These are phyloP conservation scores for Chaetodon trifasciatus DNA, from an alignment of 2,797 vertebrate genomes.

Conservation along the genomic window DNA sequence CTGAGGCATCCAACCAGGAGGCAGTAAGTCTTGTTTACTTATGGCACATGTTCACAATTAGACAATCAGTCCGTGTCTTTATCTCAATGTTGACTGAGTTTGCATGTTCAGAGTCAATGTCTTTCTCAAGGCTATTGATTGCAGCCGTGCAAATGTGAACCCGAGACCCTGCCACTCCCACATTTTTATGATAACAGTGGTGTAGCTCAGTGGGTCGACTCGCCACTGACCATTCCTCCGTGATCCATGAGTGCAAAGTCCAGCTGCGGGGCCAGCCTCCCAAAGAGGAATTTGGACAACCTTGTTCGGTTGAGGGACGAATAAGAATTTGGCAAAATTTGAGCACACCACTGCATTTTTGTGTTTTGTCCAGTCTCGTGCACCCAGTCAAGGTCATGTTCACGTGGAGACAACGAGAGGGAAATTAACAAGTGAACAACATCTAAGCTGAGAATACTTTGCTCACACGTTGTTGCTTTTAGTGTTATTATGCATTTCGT, in stretches of 20 bases:
- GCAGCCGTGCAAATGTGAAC: neutral
- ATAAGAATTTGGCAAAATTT: neutral
- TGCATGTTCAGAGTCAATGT: neutral
- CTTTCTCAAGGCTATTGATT: constrained; percentile 1
- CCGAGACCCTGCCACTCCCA: neutral
- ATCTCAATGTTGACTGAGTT: neutral
- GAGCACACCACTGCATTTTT: neutral
- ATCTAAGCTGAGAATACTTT: neutral
- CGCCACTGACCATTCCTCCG: neutral
- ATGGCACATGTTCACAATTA: neutral
- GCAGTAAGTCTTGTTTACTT: too few species aligned
- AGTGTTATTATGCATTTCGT: neutral
- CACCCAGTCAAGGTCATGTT: neutral
- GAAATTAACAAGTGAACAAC: neutral
- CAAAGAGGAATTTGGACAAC: neutral
- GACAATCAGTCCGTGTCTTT: neutral
- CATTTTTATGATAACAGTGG: constrained; percentile 3
- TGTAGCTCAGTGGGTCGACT: neutral
- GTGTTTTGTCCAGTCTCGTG: neutral
- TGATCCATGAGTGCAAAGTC: constrained; percentile 24
- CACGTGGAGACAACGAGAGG: neutral
- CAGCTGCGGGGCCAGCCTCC: constrained; percentile 10
- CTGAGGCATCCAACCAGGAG: too few species aligned
- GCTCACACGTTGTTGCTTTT: neutral
- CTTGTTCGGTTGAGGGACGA: neutral